Base-by-base conservation (phyloP, 1,140 invertebrate genomes). In the Heliconius hermathena region DNA sequence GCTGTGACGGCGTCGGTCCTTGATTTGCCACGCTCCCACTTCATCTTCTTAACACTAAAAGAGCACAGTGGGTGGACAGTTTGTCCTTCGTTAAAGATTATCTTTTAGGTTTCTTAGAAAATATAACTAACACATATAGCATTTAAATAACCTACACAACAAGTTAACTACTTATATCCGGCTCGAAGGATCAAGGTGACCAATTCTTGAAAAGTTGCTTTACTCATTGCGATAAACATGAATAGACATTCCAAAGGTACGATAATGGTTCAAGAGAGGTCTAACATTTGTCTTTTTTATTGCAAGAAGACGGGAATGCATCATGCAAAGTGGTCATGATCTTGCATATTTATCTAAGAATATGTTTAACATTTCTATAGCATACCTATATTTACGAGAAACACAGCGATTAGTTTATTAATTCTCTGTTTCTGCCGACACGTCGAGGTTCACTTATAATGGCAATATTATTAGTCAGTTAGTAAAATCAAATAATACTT, bases 171-270 rank as follows among this genome's bases (percentile, higher is more conserved):
- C 57, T 46, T 54, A 80, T 33, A 74, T 81, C 74, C 79, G 79
- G 75, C 76, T 79, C 71, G 73, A 82, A 85, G 74, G 74, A 82
- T 54, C 77, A 80, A 81, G 72, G 36, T 71, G 46, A 77, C n/a
- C 78, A 49, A 38, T 80, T 76, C 78, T 80, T 57, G 54, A 73
- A 60, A 75, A 78, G 72, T 73, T 46, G 26, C 38, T 36, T 77
- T 78, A 74, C 38, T 46, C 74, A 75, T 22, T 75, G n/a, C 71
- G 71, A 72, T 72, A 72, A 72, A 72, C 54, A 75, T 75, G 74
- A 60, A 75, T 75, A 75, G 33, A 75, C 74, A 75, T 75, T 75
- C 74, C 74, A 75, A 18, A n/a, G 33, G 8, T 70, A 46, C 38
- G 41, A 72, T 54, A 72, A 72, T 72, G 9, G 36, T 72, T 72